Evolutionary conservation across 2,888 invertebrate species (phyloP).

Genomic region (Scrobipalpa costella): DNA sequence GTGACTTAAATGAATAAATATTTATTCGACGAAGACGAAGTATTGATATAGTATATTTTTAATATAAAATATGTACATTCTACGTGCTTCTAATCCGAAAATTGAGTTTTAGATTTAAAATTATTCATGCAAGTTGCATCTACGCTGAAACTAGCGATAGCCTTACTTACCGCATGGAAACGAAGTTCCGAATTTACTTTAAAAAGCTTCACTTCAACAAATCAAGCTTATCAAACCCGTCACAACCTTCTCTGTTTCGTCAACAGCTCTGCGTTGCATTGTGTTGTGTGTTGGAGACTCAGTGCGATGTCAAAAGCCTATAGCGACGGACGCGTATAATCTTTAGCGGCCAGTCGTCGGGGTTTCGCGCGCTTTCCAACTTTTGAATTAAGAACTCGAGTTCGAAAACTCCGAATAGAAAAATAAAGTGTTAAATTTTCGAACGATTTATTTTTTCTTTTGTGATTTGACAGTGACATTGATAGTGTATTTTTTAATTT

Average conservation of each 20-base stretch:
- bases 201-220: conserved; percentile 1
- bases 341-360: conserved; percentile 40
- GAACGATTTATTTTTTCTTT: background rate
- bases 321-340: conserved; percentile 36
- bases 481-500: background rate
- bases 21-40: too few species aligned
- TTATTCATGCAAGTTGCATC: too few species aligned
- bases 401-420: too few species aligned
- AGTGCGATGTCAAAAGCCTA: conserved; percentile 52
- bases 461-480: background rate
- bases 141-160: too few species aligned
- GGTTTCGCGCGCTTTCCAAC: conserved; percentile 33
- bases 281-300: conserved; percentile 30
- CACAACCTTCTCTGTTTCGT: conserved; percentile 3
- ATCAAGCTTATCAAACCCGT: conserved; percentile 16
- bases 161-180: background rate
- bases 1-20: too few species aligned
- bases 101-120: too few species aligned
- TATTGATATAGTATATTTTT: too few species aligned
- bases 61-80: too few species aligned
- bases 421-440: conserved; percentile 1
- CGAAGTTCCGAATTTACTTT: background rate
- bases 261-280: conserved; percentile 28
- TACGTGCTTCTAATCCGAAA: too few species aligned
- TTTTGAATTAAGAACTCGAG: conserved; percentile 22